Evolutionary conservation across 2,113 vertebrate species (phyloP), one percentile per base, ranked within the genome.

Genomic region (Castor canadensis): DNA sequence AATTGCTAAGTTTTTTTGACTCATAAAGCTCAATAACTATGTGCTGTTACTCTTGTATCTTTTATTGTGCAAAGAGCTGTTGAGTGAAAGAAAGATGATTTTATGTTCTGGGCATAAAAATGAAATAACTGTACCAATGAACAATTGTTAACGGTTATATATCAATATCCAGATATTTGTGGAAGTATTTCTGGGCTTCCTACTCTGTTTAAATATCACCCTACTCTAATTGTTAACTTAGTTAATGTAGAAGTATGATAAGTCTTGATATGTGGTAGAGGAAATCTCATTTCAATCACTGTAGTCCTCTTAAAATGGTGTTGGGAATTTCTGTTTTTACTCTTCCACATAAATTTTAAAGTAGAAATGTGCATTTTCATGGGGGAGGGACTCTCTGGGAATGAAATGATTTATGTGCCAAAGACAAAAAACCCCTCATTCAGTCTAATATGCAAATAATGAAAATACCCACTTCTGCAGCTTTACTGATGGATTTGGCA

Each of bases 71-170:
- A 92, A 72, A 47, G 17, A 81, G 35, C 32, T 76, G 5, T 66
- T 80, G 32, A 26, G 11, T 58, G 13, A 73, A 89, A 95, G 35
- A 83, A 95, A 89, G n/a, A 87, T 47, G 40, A 73, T 83, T 88
- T 95, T 87, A 28, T 92, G 16, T 45, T 30, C 88, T 19, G 67
- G 35, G 71, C 38, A 43, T 80, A 47, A 94, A 49, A 80, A 91
- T 91, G 9, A 83, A 77, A n/a, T n/a, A n/a, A 54, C 32, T 94
- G 2, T 82, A 24, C 20, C 45, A 7, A 91, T 88, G 43, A 73
- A 67, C 19, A 77, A 43, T 95, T 88, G n/a, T 56, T 80, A 47
- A 24, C 38, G 12, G 88, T 49, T 26, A 45, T 72, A 20, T n/a
- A 19, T 38, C 47, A 71, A 24, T 77, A 2, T 85, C 35, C 5